phyloP scores from a whole-genome alignment of 1,140 invertebrate species.

The Temnothorax longispinosus region DNA sequence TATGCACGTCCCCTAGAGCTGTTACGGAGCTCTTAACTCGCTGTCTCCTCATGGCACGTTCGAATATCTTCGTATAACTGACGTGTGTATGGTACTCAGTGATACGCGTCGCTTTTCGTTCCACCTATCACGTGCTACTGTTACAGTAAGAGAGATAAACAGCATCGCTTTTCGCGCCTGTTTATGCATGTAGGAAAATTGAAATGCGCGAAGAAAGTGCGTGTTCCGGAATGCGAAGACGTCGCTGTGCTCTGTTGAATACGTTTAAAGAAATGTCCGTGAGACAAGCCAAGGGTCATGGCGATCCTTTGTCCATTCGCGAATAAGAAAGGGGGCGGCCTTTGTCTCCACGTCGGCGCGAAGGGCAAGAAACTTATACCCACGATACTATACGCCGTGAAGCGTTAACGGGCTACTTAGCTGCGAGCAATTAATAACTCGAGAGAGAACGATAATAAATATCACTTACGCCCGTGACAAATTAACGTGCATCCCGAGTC shows the following conservation, averaged over 20 bases:
- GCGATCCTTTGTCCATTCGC: conserved; percentile 42
- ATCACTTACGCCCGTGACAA: conserved; percentile 62
- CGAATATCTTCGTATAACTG: conserved; percentile 42
- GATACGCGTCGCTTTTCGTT: background rate
- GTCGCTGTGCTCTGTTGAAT: conserved; percentile 2
- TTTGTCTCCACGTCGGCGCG: conserved; percentile 10
- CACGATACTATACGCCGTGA: conserved; percentile 23
- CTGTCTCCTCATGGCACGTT: conserved; percentile 46
- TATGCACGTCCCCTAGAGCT: background rate
- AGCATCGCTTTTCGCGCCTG: conserved; percentile 63
- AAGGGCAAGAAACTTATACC: conserved; percentile 56
- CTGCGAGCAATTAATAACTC: conserved; percentile 50
- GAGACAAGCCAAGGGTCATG: conserved; percentile 4
- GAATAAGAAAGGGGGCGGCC: background rate
- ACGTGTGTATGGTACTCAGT: background rate
- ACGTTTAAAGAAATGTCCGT: conserved; percentile 2
- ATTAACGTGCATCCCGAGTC: conserved; percentile 53
- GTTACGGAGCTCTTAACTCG: background rate
- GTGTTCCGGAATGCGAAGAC: conserved; percentile 40
- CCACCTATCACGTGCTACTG: conserved; percentile 18
- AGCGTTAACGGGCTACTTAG: conserved; percentile 40
- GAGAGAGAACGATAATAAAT: conserved; percentile 44
- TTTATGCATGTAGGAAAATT: conserved; percentile 61
- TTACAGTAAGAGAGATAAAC: conserved; percentile 65
- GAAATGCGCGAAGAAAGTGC: conserved; percentile 63